Base-by-base conservation (phyloP, 2,113 vertebrate species). In the Otocyon megalotis region DNA sequence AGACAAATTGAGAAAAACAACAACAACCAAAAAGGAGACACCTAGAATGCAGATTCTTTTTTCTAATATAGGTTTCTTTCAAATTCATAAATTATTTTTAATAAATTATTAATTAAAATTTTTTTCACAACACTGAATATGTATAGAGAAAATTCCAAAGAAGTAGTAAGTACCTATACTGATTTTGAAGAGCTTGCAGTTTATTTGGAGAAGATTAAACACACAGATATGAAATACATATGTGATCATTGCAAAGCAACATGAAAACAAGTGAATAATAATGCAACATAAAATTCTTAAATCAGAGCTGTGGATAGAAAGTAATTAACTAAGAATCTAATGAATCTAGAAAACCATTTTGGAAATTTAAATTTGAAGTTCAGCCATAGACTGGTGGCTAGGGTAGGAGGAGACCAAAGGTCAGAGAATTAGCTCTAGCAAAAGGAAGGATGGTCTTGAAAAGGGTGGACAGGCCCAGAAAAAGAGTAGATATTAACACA, bases 161-260 rank as follows among this genome's bases (percentile, higher is more conserved):
- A 74, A 93, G 63, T 83, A 76, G 3, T 76, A 94, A 96, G 87
- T 95, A 54, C 19, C 48, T 95, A 37, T 35, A 50, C 80, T 98
- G 90, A 96, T 96, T 97, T 90, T 96, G 88, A 90, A 97, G 84
- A 81, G 76, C 71, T 92, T 97, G 58, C n/a, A 96, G 95, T 95
- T 96, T 94, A 95, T 96, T 71, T 85, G 69, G 54, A 94, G 79
- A 79, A 97, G 82, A 93, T 87, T 86, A 94, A 93, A 96, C 11
- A 0, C 93, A 98, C 88, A 96, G 89, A 95, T 88, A 94, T 82
- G 93, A 94, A 77, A 96, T 92, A 92, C 0, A 15, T 88, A 93
- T 26, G 35, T 43, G 28, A 77, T 65, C 62, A 96, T 88, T 96
- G 54, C 76, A 97, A 85, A 90, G 37, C 20, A 43, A 88, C 69